Conservation (phyloP, 2,888 invertebrate species). For the Lymantria dispar region DNA sequence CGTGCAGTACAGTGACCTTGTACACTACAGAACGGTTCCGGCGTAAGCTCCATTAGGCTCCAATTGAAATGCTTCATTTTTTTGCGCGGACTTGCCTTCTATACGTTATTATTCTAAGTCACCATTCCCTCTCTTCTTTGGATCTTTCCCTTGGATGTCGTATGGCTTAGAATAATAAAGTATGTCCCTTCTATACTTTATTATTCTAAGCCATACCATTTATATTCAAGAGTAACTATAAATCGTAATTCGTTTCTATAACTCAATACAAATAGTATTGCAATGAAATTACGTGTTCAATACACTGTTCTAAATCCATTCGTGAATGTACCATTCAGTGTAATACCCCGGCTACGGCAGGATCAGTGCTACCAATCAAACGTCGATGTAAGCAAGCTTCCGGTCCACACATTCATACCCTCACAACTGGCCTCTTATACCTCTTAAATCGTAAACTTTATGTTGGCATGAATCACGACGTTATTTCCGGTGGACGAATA, state of each 20-base stretch:
- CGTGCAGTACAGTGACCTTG: too few species aligned
- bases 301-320: background rate
- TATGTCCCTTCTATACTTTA: too few species aligned
- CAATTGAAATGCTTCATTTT: too few species aligned
- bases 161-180: too few species aligned
- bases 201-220: too few species aligned
- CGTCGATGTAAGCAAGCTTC: slow-evolving; percentile 15
- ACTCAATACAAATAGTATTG: background rate
- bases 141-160: too few species aligned
- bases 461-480: slow-evolving; percentile 10
- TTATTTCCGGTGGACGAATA: slow-evolving; percentile 7
- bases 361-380: slow-evolving; percentile 29
- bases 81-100: too few species aligned
- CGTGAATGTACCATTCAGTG: slow-evolving; percentile 3
- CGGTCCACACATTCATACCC: slow-evolving; percentile 20
- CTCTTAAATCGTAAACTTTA: slow-evolving; percentile 19
- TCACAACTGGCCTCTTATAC: slow-evolving; percentile 11
- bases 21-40: too few species aligned
- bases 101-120: too few species aligned
- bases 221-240: background rate
- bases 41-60: too few species aligned
- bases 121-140: too few species aligned
- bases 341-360: slow-evolving; percentile 13
- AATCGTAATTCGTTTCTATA: background rate
- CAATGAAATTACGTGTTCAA: background rate